Evolutionary conservation across 2,888 invertebrate species (phyloP).

Genomic region (Folsomia manolachei): DNA sequence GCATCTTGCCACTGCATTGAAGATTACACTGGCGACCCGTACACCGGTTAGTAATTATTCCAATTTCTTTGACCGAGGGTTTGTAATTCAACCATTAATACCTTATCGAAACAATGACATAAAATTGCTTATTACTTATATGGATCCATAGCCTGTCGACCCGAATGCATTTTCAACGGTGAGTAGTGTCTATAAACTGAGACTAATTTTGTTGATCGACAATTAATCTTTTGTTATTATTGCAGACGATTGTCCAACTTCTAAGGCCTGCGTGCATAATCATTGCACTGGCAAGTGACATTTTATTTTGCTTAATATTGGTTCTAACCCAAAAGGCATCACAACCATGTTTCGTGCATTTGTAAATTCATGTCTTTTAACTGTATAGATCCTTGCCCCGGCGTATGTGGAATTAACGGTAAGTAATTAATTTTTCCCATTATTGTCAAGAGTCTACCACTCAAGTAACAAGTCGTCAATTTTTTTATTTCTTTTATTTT

Average conservation of each 20-base stretch:
- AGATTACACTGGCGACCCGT: conserved; percentile 71
- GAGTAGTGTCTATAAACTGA: no score
- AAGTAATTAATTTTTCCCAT: conserved; percentile 22
- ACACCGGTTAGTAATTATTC: no score
- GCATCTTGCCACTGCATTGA: conserved; percentile 64
- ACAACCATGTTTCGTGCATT: no score
- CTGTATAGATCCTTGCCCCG: conserved; percentile 54
- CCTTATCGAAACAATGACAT: no score
- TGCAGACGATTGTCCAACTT: conserved; percentile 30
- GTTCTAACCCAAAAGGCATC: no score
- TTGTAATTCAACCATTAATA: no score
- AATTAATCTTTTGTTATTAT: background rate
- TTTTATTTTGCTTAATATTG: background rate
- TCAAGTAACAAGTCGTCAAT: no score
- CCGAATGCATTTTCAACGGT: conserved; percentile 71
- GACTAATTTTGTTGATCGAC: conserved; percentile 32
- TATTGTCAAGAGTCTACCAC: conserved; percentile 47
- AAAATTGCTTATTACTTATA: no score
- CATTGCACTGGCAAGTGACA: conserved; percentile 50
- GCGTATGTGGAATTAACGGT: background rate
- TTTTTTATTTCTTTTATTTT: no score
- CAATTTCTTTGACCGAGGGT: no score
- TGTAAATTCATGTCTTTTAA: background rate
- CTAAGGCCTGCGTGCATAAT: conserved; percentile 50
- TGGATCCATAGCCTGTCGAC: conserved; percentile 65